Conservation (phyloP, 2,797 vertebrate species). For the Mormyrus proboscirostris region DNA sequence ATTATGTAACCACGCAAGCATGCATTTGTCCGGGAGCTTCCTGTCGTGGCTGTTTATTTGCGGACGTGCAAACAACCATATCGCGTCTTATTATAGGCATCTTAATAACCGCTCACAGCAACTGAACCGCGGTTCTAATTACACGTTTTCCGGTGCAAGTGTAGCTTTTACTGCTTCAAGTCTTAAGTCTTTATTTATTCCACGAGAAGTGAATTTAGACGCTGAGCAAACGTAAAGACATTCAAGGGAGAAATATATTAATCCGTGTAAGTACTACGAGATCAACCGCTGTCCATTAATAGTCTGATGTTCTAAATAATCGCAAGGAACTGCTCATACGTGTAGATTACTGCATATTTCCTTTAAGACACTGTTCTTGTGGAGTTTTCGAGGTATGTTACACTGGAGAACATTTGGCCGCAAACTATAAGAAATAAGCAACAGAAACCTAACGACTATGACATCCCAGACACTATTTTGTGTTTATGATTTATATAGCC, state of each 20-base stretch:
- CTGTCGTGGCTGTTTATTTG: constrained; percentile 1
- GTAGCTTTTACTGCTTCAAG: background rate
- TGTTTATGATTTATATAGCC: background rate
- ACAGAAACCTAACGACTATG: background rate
- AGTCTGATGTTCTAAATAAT: background rate
- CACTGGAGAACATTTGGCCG: background rate
- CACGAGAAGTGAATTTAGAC: background rate
- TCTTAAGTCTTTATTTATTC: background rate
- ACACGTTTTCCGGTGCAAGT: background rate
- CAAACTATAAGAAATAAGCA: background rate
- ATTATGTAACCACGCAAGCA: background rate
- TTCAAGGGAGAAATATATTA: background rate
- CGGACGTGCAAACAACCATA: background rate
- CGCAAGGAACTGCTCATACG: background rate
- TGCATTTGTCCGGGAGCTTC: background rate
- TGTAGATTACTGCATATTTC: background rate
- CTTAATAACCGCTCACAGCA: background rate
- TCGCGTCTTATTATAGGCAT: background rate
- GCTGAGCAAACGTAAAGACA: background rate
- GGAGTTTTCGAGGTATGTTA: background rate
- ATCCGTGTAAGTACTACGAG: background rate
- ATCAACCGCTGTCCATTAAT: background rate
- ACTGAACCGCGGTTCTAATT: background rate
- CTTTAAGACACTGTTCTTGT: background rate
- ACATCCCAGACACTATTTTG: background rate